Evolutionary conservation across 23 tunicate genomes (phyloP).

Genomic region (Clavelina lepadiformis): DNA sequence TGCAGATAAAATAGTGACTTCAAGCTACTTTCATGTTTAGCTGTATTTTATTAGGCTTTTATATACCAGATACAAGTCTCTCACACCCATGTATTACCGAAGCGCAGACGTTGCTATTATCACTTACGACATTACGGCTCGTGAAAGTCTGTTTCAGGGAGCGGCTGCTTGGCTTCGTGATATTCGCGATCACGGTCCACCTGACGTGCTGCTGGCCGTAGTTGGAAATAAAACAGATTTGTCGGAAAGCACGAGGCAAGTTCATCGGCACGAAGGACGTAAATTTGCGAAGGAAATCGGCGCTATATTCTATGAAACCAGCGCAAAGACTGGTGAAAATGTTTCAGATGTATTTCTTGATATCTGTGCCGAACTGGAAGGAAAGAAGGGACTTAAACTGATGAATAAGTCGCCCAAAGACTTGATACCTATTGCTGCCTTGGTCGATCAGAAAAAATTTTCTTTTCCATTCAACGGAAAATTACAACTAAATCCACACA

Average conservation of each 20-base stretch:
- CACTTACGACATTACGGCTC: constrained; percentile 22
- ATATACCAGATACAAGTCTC: constrained; percentile 38
- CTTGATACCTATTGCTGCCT: no score
- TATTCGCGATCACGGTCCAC: constrained; percentile 10
- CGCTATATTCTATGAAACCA: constrained; percentile 23
- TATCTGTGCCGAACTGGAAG: not conserved
- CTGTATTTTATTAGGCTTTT: no score
- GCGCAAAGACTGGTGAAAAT: constrained; percentile 33
- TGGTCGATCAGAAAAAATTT: no score
- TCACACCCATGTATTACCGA: constrained; percentile 31
- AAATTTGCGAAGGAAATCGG: constrained; percentile 12
- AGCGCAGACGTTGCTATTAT: constrained; percentile 23
- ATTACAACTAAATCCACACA: no score
- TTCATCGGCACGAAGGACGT: constrained; percentile 16
- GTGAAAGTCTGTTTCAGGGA: constrained; percentile 16
- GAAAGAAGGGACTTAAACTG: no score
- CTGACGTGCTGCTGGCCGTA: constrained; percentile 9
- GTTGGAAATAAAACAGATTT: constrained; percentile 39
- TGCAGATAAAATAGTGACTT: no score
- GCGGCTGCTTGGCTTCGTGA: constrained; percentile 10
- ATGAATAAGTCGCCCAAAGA: no score
- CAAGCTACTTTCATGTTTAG: no score
- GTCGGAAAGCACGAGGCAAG: not conserved
- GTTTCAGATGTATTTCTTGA: constrained; percentile 8
- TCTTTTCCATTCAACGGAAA: no score